These are phyloP conservation scores for Callaeas wilsoni DNA, from an alignment of 2,113 vertebrate species.

Conservation along the genomic window DNA sequence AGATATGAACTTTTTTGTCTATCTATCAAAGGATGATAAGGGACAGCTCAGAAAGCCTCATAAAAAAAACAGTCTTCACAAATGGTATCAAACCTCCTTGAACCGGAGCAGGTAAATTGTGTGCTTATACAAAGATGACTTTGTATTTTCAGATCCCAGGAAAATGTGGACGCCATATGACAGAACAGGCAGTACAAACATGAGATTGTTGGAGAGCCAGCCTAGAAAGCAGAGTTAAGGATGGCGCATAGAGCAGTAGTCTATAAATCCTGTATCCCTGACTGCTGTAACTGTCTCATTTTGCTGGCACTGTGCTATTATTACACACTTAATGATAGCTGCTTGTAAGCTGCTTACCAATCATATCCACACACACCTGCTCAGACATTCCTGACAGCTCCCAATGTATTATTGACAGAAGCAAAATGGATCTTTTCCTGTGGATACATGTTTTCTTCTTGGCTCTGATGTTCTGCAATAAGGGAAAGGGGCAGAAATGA, in stretches of 20 bases:
- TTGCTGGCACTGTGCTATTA: background rate
- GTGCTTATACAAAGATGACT: background rate
- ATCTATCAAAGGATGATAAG: background rate
- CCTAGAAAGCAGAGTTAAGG: background rate
- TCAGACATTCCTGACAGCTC: background rate
- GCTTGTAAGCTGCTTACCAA: background rate
- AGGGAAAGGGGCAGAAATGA: background rate
- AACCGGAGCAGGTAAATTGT: background rate
- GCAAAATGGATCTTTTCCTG: background rate
- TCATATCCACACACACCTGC: background rate
- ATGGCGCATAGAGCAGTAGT: background rate
- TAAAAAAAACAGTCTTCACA: background rate
- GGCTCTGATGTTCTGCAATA: background rate
- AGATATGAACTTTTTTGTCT: background rate
- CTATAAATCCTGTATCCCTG: background rate
- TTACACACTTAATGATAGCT: background rate
- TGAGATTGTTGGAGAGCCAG: background rate
- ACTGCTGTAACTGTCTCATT: background rate
- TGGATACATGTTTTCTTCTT: background rate
- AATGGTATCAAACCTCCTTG: background rate
- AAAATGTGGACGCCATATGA: slow-evolving; percentile 2
- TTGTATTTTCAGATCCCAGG: background rate
- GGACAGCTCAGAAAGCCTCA: background rate
- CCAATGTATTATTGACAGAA: background rate
- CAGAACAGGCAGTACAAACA: background rate